Evolutionary conservation across 2,888 invertebrate genomes (phyloP).

Genomic region (Eucriotettix oculatus): DNA sequence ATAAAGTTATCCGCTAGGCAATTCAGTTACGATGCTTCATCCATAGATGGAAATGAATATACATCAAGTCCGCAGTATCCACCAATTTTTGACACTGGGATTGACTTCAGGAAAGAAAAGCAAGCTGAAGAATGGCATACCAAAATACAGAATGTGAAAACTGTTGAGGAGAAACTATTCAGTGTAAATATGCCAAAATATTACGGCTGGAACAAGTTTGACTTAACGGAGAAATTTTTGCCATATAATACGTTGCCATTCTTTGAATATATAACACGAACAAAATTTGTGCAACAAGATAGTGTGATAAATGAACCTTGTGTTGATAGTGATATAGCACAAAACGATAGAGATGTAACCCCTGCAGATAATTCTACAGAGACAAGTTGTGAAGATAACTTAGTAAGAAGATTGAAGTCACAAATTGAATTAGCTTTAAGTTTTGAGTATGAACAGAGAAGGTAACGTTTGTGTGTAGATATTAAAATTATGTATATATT

Average conservation of each 20-base stretch:
- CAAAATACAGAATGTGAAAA: slow-evolving; percentile 43
- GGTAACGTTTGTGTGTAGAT: too few relatives aligned
- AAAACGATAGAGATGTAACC: too few relatives aligned
- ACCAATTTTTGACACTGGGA: slow-evolving; percentile 42
- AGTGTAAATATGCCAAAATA: slow-evolving; percentile 67
- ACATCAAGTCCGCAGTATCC: slow-evolving; percentile 35
- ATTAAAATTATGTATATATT: too few relatives aligned
- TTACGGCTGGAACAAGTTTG: slow-evolving; percentile 55
- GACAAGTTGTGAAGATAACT: too few relatives aligned
- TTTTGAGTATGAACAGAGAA: too few relatives aligned
- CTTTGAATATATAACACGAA: slow-evolving; percentile 62
- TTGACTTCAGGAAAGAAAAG: slow-evolving; percentile 30
- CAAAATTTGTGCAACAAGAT: slow-evolving; percentile 33
- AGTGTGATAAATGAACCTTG: too few relatives aligned
- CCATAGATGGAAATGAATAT: slow-evolving; percentile 18
- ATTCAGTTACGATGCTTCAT: too few relatives aligned
- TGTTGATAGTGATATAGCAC: too few relatives aligned
- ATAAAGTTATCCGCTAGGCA: too few relatives aligned
- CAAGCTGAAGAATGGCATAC: slow-evolving; percentile 32
- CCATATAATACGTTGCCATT: slow-evolving; percentile 54
- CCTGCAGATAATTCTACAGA: too few relatives aligned
- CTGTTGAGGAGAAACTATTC: slow-evolving; percentile 70
- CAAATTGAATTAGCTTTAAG: too few relatives aligned
- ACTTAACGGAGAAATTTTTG: slow-evolving; percentile 38
- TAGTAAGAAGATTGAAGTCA: too few relatives aligned